A percentile compares a stretch with the other conserved stretches of the same genome.
phyloP scores from a whole-genome alignment of 2,888 invertebrate species.

The Dynastes tityus region DNA sequence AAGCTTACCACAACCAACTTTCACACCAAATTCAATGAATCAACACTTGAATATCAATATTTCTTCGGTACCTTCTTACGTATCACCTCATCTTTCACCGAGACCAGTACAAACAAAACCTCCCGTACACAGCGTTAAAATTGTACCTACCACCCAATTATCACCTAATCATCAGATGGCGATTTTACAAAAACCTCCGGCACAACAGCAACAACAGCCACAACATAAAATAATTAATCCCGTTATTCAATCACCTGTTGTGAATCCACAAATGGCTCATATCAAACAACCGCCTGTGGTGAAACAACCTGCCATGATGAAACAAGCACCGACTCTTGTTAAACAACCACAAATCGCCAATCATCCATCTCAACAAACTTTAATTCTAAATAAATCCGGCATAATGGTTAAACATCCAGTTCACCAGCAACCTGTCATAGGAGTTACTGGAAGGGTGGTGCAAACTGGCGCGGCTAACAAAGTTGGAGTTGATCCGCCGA shows the following conservation, averaged over 20 bases:
- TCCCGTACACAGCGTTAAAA: constrained; percentile 53
- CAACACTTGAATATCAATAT: constrained; percentile 67
- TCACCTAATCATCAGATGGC: constrained; percentile 50
- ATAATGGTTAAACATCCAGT: constrained; percentile 50
- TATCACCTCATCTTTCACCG: constrained; percentile 64
- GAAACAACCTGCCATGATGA: constrained; percentile 55
- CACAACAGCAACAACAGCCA: constrained; percentile 67
- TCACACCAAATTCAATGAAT: constrained; percentile 55
- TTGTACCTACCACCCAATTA: constrained; percentile 58
- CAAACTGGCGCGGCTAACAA: constrained; percentile 35
- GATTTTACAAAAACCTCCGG: constrained; percentile 36
- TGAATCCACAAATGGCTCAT: constrained; percentile 53
- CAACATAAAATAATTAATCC: constrained; percentile 47
- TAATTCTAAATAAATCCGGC: constrained; percentile 49
- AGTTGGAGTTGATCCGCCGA: constrained; percentile 65
- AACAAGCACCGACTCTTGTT: constrained; percentile 25
- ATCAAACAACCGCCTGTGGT: constrained; percentile 50
- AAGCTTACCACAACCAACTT: constrained; percentile 52
- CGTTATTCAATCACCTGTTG: constrained; percentile 59
- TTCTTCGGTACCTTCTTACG: constrained; percentile 60
- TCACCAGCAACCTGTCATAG: constrained; percentile 57
- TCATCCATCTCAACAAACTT: constrained; percentile 40
- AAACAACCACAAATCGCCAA: constrained; percentile 40
- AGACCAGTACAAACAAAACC: constrained; percentile 57
- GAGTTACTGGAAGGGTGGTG: constrained; percentile 25